A percentile compares a stretch with the other conserved stretches of the same genome.
phyloP scores from a whole-genome alignment of 2,797 vertebrate species.

The Eospalax fontanierii region DNA sequence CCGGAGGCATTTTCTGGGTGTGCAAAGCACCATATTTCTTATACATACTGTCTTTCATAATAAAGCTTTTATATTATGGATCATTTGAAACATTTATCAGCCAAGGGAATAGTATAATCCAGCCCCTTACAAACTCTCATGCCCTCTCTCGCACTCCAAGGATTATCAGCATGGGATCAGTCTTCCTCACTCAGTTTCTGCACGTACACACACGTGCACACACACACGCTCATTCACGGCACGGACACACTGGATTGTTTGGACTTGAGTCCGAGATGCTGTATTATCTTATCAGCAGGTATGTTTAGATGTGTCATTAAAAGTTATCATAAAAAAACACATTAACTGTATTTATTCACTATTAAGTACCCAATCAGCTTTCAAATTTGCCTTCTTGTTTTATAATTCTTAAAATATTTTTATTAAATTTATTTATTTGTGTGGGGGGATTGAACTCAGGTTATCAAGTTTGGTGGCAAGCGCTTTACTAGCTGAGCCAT shows the following conservation, averaged over 20 bases:
- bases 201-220: neutral
- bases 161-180: neutral
- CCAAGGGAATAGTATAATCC: neutral
- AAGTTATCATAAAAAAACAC: neutral
- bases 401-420: neutral
- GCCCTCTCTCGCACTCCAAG: neutral
- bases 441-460: neutral
- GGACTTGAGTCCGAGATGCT: neutral
- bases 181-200: neutral
- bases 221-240: too few relatives aligned
- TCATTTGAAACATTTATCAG: neutral
- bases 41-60: neutral
- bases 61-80: neutral
- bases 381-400: neutral
- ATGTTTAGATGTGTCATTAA: neutral
- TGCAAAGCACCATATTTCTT: conserved; percentile 36
- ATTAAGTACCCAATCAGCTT: neutral
- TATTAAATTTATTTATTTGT: neutral
- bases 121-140: neutral
- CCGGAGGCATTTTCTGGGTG: conserved; percentile 61
- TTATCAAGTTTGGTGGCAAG: neutral
- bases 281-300: neutral
- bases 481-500: too few relatives aligned
- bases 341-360: neutral
- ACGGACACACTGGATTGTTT: neutral